A percentile compares a stretch with the other conserved stretches of the same genome.
These are phyloP conservation scores for Semnopithecus entellus DNA, from an alignment of 2,113 vertebrate genomes.

Conservation along the genomic window DNA sequence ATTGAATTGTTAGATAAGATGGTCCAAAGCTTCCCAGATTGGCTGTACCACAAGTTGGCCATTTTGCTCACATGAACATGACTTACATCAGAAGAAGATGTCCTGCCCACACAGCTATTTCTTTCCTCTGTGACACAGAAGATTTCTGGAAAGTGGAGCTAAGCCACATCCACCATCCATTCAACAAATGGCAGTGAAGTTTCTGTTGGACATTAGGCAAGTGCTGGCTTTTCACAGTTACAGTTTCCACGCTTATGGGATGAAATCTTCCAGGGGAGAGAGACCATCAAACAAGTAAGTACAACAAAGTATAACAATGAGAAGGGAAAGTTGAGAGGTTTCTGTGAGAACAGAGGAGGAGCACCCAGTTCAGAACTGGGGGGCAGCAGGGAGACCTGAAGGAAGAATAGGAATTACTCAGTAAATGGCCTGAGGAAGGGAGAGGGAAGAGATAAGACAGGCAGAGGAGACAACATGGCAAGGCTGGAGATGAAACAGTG, in stretches of 20 bases:
- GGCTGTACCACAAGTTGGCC: not conserved
- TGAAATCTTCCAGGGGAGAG: not conserved
- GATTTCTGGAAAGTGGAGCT: not conserved
- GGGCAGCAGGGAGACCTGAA: not conserved
- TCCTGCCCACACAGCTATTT: not conserved
- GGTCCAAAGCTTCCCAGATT: not conserved
- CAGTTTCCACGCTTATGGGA: not conserved
- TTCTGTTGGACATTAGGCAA: not conserved
- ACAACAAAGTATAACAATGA: not conserved
- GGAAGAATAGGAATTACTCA: not conserved
- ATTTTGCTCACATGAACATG: not conserved
- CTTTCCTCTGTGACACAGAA: not conserved
- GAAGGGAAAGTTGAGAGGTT: not conserved
- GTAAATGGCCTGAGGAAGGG: not conserved
- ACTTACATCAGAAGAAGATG: not conserved
- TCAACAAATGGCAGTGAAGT: not conserved
- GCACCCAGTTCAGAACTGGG: not conserved
- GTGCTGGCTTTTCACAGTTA: not conserved
- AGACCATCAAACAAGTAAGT: not conserved
- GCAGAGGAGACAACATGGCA: not conserved
- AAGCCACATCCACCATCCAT: not conserved
- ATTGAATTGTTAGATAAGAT: not conserved
- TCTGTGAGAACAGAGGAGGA: not conserved
- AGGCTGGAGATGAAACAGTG: not conserved
- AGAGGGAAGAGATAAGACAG: not conserved